Conservation (phyloP, 2,797 vertebrate species). For the Anas bernieri region DNA sequence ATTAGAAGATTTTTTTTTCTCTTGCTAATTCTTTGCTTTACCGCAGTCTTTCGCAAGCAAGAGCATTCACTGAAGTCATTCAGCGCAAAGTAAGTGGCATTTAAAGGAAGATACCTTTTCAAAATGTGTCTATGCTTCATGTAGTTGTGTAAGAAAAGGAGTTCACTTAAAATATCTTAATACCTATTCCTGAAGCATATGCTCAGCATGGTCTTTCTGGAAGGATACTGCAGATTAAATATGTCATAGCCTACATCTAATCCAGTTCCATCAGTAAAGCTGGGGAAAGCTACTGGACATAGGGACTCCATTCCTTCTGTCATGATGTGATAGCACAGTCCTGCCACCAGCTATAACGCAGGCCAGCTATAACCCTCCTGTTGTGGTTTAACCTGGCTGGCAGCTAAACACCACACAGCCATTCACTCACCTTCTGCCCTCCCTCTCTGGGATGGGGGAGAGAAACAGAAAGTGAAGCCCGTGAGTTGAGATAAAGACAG, state of each 20-base stretch:
- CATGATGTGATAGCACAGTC: background rate
- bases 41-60: background rate
- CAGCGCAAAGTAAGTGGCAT: background rate
- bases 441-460: no score
- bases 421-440: no score
- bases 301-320: background rate
- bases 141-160: background rate
- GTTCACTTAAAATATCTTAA: background rate
- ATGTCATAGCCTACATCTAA: background rate
- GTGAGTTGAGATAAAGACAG: no score
- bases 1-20: constrained; percentile 28
- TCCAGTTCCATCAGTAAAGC: background rate
- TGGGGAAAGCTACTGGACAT: background rate
- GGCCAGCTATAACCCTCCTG: background rate
- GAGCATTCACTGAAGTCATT: background rate
- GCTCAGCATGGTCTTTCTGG: background rate
- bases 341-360: background rate
- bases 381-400: no score
- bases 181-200: background rate
- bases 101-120: constrained; percentile 7
- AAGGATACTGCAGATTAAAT: background rate
- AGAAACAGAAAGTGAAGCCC: no score
- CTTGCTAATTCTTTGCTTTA: constrained; percentile 28
- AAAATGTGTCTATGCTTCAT: background rate
- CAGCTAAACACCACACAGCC: no score